Evolutionary conservation across 2,888 invertebrate species (phyloP).

Genomic region (Empis livida): DNA sequence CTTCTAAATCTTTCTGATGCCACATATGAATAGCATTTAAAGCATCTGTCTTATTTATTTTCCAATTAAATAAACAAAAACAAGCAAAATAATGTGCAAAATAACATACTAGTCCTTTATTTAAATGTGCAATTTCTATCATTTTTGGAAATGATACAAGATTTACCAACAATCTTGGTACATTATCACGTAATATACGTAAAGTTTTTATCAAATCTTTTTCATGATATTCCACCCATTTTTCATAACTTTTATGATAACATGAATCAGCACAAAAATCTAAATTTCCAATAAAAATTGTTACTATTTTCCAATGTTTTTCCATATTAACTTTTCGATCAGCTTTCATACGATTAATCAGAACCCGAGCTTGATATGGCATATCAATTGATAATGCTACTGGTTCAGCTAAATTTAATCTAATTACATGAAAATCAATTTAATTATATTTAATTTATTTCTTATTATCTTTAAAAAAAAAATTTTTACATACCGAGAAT

Average conservation of each 20-base stretch:
- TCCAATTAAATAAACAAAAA: slow-evolving; percentile 20
- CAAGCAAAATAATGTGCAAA: slow-evolving; percentile 21
- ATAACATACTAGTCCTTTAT: slow-evolving; percentile 17
- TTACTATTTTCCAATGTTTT: slow-evolving; percentile 48
- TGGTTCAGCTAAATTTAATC: slow-evolving; percentile 28
- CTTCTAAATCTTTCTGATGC: slow-evolving; percentile 39
- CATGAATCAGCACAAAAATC: slow-evolving; percentile 47
- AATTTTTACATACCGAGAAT: slow-evolving; percentile 12
- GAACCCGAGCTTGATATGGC: slow-evolving; percentile 20
- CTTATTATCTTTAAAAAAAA: too few relatives aligned
- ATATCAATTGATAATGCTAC: slow-evolving; percentile 27
- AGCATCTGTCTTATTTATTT: not conserved
- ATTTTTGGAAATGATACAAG: slow-evolving; percentile 18
- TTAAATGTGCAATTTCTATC: slow-evolving; percentile 15
- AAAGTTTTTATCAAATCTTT: slow-evolving; percentile 37
- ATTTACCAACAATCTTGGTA: slow-evolving; percentile 36
- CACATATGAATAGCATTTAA: slow-evolving; percentile 25
- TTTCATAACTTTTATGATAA: slow-evolving; percentile 30
- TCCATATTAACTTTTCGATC: slow-evolving; percentile 37
- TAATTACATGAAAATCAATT: too few relatives aligned
- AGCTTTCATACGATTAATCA: slow-evolving; percentile 21
- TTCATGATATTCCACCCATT: slow-evolving; percentile 35
- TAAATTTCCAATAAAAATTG: slow-evolving; percentile 45
- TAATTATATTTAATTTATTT: too few relatives aligned
- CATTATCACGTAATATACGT: slow-evolving; percentile 39